Base-by-base conservation (phyloP, 1,140 invertebrate genomes). In the Drosophila ironensis region DNA sequence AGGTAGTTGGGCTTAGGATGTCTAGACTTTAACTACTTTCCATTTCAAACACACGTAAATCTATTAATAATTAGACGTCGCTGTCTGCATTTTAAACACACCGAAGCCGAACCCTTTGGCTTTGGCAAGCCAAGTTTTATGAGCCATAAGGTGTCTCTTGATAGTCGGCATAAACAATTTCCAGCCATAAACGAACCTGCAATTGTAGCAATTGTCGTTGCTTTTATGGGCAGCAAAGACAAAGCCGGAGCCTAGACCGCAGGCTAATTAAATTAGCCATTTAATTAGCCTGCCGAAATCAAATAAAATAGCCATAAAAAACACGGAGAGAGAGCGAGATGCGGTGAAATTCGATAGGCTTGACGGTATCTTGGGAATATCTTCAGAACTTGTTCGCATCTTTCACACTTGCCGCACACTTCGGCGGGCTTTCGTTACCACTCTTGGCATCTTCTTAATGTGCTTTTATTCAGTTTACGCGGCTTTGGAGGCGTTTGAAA, bases 321-420 rank as follows among this genome's bases (percentile, higher is more conserved):
- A 64, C 22, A 41, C 47, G 9, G 54, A 53, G 14, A 33, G 22
- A 42, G 17, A 52, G 45, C n/a, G n/a, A n/a, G n/a, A n/a, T n/a
- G n/a, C 33, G 50, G 50, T 9, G 78, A 67, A 74, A 84, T 64
- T 53, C 24, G 74, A 84, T 84, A 84, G 74, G 64, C 24, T 68
- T 86, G 80, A 86, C 60, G 80, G 80, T 42, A 4, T 45, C 41
- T 33, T 9, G 37, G 22, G 19, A 51, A 50, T 38, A 41, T 63
- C 74, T 51, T 66, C 38, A 53, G 68, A 68, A 72, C 48, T 63
- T 52, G 51, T 35, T 50, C 41, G 73, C 68, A 84, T 86, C 70
- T 84, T 86, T 86, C 80, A 86, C 80, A 86, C 80, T 86, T 86
- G 81, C 81, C 80, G 80, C 78, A 84, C 78, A 86, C 78, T 81